Base-by-base conservation (phyloP, 1,140 invertebrate species). In the Drusus annulatus region DNA sequence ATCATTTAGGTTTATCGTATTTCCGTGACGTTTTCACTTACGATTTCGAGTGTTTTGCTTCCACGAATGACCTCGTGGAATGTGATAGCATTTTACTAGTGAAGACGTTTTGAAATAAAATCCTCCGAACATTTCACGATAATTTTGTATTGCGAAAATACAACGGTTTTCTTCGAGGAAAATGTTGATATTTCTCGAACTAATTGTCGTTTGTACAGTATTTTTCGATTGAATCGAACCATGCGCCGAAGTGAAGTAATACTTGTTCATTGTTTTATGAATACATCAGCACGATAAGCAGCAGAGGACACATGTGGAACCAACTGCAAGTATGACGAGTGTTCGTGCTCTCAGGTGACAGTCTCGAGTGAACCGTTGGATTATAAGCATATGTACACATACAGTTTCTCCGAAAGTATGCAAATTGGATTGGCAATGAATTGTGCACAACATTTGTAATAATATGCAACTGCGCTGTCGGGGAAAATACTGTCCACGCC, bases 281-380 rank as follows among this genome's bases (percentile, higher is more conserved):
- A 68, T 68, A 10, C 17, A 68, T 68, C 50, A 68, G 16, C 31
- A 36, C 50, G 31, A 19, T 68, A 45, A 45, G 0, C 8, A 45
- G 10, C 10, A 16, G 69, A 73, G 52, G 69, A 73, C 52, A 73
- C 51, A 73, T 25, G 51, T 52, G 45, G 69, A 54, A 73, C 17
- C 7, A 54, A 28, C 45, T n/a, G 16, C 16, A n/a, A 17, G 68
- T 50, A 21, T 50, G 50, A 52, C n/a, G 50, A 16, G 17, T 75
- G 71, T 58, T 54, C 25, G 71, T 75, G 36, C 71, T 75, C 52
- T 28, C 23, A 54, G 54, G 69, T 73, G 69, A 73, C 69, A 73
- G 69, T 73, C 69, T 19, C 69, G 69, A 73, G 16, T 75, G 71
- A 75, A 58, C 71, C 54, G 31, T 31, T 17, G 52, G 54, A 56